phyloP scores from a whole-genome alignment of 2,113 vertebrate genomes.

The Burhinus bistriatus region DNA sequence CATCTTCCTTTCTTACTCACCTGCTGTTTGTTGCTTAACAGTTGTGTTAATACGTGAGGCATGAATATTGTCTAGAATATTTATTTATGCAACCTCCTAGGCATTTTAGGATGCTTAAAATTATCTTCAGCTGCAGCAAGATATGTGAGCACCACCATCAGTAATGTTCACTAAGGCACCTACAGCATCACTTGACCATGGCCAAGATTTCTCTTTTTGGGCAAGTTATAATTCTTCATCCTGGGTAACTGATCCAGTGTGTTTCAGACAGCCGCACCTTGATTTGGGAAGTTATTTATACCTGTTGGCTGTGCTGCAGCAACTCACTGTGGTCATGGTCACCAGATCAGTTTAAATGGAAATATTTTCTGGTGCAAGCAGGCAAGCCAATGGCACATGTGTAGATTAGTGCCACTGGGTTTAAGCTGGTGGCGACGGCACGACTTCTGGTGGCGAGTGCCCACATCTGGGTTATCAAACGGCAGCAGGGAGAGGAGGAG shows the following conservation, averaged over 20 bases:
- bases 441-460: rapidly evolving
- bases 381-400: neutral
- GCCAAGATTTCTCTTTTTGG: neutral
- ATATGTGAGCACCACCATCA: neutral
- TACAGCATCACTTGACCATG: neutral
- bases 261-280: neutral
- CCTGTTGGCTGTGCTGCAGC: neutral
- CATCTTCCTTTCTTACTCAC: neutral
- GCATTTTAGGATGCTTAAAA: neutral
- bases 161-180: neutral
- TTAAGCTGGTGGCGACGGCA: rapidly evolving
- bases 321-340: neutral
- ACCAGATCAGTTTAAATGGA: neutral
- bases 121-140: neutral
- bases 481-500: neutral
- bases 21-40: neutral
- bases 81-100: neutral
- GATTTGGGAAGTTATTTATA: neutral
- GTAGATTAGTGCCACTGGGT: rapidly evolving
- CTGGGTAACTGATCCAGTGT: neutral
- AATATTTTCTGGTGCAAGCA: neutral
- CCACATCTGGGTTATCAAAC: neutral
- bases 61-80: neutral
- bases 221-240: neutral
- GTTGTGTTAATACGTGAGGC: neutral